These are phyloP conservation scores for Tyria jacobaeae DNA, from an alignment of 2,888 invertebrate genomes.

Conservation along the genomic window DNA sequence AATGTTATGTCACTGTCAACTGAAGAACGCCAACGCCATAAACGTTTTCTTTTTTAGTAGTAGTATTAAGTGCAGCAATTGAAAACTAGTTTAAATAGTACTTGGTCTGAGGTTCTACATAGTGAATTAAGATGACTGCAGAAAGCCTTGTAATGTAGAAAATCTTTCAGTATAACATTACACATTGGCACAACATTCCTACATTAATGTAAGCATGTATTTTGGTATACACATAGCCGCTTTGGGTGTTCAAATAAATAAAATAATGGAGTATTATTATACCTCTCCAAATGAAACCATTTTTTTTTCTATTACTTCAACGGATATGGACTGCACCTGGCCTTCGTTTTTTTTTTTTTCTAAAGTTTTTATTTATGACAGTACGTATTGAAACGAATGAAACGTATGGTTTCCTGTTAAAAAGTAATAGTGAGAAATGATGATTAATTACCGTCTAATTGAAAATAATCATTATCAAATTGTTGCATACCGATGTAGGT, in stretches of 20 bases:
- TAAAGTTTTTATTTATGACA: slow-evolving; percentile 45
- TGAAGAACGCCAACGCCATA: slow-evolving; percentile 35
- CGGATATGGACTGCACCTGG: slow-evolving; percentile 83
- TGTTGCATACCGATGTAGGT: background rate
- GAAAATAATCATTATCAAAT: no score
- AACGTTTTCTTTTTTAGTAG: slow-evolving; percentile 41
- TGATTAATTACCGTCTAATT: slow-evolving; percentile 8
- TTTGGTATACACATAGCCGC: background rate
- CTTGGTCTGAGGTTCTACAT: background rate
- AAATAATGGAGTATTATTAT: slow-evolving; percentile 30
- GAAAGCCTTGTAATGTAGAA: background rate
- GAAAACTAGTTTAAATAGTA: background rate
- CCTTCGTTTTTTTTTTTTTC: slow-evolving; percentile 64
- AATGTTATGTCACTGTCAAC: slow-evolving; percentile 43
- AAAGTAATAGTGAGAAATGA: background rate
- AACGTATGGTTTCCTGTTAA: slow-evolving; percentile 14
- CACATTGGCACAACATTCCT: background rate
- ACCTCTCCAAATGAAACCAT: slow-evolving; percentile 56
- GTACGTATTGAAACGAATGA: slow-evolving; percentile 35
- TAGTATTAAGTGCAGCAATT: background rate
- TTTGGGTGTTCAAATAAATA: slow-evolving; percentile 5
- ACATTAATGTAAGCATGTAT: background rate
- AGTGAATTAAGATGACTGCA: background rate
- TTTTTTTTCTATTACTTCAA: slow-evolving; percentile 65
- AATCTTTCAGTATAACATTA: no score